Base-by-base conservation (phyloP, 2,113 vertebrate genomes). In the Callorhinus ursinus region DNA sequence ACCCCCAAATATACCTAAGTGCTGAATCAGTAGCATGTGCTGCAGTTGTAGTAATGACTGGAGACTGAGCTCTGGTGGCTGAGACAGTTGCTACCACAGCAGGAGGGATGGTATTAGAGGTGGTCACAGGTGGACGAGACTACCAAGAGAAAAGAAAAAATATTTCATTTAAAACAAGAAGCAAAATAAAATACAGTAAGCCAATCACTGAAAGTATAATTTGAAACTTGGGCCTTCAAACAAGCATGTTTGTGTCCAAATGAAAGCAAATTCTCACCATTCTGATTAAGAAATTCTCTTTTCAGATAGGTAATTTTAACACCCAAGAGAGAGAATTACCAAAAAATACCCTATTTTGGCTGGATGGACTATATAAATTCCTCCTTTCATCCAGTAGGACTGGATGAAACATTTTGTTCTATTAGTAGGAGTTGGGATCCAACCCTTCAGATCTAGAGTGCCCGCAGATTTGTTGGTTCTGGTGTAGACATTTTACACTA, bases 61-160 rank as follows among this genome's bases (percentile, higher is more conserved):
- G 99, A 72, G 99, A 99, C 98, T 99, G 99, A 69, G 99, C 99
- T 98, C 99, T 99, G 0, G 99, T 99, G 92, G 99, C 99, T 0
- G 99, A 99, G 46, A 99, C 99, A 6, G 99, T 99, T 11, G 99
- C 99, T 97, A 99, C 99, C 96, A 99, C 99, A 26, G 99, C 99
- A 71, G 99, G 99, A 96, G 99, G 99, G 96, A 99, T 99, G 67
- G 99, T 98, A 79, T 99, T 99, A 2, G 99, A 99, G 2, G 99
- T 99, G 90, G 99, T 99, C 95, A 99, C 99, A 26, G 99, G 98
- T 79, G 99, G 99, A 42, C 99, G 99, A 95, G 99, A 99, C 99
- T 99, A 97, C 12, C 89, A 82, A 98, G 24, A 98, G 1, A 85
- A 59, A 51, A 96, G 42, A 95, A 36, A 76, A 97, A 31, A 76